Evolutionary conservation across 1,140 invertebrate genomes (phyloP).

Genomic region (Octopus bimaculoides): DNA sequence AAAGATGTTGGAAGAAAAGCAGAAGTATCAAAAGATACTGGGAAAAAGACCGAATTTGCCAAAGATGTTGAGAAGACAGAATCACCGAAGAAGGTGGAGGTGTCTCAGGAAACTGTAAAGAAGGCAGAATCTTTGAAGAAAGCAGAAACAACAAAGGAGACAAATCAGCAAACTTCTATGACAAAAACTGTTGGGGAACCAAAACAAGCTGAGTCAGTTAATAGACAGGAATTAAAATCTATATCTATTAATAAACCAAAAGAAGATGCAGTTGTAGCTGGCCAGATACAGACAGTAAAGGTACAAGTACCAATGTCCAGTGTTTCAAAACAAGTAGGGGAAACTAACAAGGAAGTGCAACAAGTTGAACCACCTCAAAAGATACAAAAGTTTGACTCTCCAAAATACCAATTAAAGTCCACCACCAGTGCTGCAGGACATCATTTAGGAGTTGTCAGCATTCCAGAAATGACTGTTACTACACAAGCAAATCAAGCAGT

Average conservation of each 20-base stretch:
- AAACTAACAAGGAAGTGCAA: conserved; percentile 10
- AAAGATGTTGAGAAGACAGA: background rate
- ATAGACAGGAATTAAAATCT: too few relatives aligned
- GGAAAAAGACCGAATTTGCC: conserved; percentile 16
- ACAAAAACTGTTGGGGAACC: conserved; percentile 21
- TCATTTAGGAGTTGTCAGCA: background rate
- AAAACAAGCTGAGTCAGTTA: conserved; percentile 18
- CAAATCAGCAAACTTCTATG: conserved; percentile 18
- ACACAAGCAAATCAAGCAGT: conserved; percentile 20
- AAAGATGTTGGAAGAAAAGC: conserved; percentile 20
- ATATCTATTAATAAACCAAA: too few relatives aligned
- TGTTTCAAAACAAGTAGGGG: too few relatives aligned
- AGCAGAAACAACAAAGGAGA: conserved; percentile 11
- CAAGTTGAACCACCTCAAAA: background rate
- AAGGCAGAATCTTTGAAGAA: background rate
- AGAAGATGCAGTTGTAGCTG: too few relatives aligned
- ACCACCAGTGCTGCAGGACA: too few relatives aligned
- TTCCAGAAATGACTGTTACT: conserved; percentile 17
- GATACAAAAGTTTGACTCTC: too few relatives aligned
- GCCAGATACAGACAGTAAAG: too few relatives aligned
- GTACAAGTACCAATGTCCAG: too few relatives aligned
- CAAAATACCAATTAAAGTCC: too few relatives aligned
- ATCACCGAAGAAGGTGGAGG: conserved; percentile 12
- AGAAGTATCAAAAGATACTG: conserved; percentile 23
- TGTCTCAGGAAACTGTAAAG: conserved; percentile 22